Percentiles rank a stretch among this genome's conserved stretches.
These are phyloP conservation scores for Liparis tanakae DNA, from an alignment of 2,797 vertebrate species.

Conservation along the genomic window DNA sequence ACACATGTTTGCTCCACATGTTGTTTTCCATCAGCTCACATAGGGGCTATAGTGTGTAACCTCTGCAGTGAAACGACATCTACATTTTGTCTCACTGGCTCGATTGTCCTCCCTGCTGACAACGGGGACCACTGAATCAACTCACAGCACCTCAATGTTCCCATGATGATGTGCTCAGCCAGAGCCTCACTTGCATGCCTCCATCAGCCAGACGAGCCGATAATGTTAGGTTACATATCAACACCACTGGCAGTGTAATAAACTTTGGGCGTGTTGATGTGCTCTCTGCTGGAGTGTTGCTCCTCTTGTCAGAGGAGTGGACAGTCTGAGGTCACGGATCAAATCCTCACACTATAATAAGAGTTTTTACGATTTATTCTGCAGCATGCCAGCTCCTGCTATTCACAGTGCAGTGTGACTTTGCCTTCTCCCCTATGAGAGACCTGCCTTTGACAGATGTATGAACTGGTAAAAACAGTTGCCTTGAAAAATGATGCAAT, in stretches of 20 bases:
- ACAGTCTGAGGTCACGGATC: slow-evolving; percentile 59
- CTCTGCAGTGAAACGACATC: slow-evolving; percentile 27
- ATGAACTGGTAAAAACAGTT: not conserved
- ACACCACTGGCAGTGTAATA: slow-evolving; percentile 54
- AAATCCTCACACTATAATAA: slow-evolving; percentile 49
- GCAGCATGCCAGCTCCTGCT: slow-evolving; percentile 18
- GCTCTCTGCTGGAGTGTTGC: slow-evolving; percentile 36
- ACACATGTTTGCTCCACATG: not conserved
- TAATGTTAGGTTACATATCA: slow-evolving; percentile 63
- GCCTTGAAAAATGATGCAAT: not conserved
- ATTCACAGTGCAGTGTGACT: slow-evolving; percentile 29
- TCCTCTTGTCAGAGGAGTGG: slow-evolving; percentile 38
- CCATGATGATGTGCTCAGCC: slow-evolving; percentile 40
- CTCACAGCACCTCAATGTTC: slow-evolving; percentile 32
- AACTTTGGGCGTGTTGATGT: slow-evolving; percentile 47
- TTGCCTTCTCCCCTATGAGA: slow-evolving; percentile 12
- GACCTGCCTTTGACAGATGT: slow-evolving; percentile 2
- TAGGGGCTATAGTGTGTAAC: slow-evolving; percentile 16
- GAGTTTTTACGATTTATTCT: slow-evolving; percentile 47
- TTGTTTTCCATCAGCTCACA: slow-evolving; percentile 9
- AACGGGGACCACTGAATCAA: slow-evolving; percentile 41
- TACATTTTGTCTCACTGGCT: slow-evolving; percentile 34
- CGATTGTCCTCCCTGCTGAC: slow-evolving; percentile 27
- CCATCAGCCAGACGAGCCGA: slow-evolving; percentile 38
- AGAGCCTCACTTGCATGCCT: slow-evolving; percentile 30